Evolutionary conservation across 64 coral and sea anemone species (phyloP).

Genomic region (Montipora foliosa): DNA sequence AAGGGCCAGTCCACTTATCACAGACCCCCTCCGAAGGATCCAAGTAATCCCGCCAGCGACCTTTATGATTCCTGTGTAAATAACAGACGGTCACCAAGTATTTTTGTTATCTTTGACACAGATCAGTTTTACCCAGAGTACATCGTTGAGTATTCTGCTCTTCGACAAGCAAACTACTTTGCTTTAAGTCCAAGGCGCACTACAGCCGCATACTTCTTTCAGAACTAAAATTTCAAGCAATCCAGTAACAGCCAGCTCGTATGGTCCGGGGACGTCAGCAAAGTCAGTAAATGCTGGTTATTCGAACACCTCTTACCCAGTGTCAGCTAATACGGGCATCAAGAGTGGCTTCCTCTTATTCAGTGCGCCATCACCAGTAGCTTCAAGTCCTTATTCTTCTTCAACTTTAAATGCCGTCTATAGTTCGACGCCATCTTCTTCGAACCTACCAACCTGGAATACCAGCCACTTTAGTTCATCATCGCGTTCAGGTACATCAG

Average conservation of each 20-base stretch:
- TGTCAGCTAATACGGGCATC: too few species aligned
- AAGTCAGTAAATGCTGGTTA: too few species aligned
- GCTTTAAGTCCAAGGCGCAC: accelerated
- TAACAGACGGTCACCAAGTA: constrained; percentile 12
- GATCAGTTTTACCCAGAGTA: constrained; percentile 75
- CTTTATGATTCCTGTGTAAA: constrained; percentile 79
- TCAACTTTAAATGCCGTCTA: neutral
- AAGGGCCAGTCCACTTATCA: constrained; percentile 52
- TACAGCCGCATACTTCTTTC: too few species aligned
- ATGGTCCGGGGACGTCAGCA: too few species aligned
- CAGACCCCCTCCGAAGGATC: constrained; percentile 18
- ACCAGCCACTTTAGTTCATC: neutral
- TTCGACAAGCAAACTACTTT: too few species aligned
- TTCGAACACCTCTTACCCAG: too few species aligned
- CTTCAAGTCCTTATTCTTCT: neutral
- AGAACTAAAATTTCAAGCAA: too few species aligned
- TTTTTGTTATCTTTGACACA: constrained; percentile 82
- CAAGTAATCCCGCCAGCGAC: neutral
- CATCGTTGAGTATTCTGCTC: constrained; percentile 59
- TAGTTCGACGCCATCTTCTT: neutral
- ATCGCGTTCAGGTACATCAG: neutral
- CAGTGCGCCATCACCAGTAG: too few species aligned
- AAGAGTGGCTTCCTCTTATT: too few species aligned
- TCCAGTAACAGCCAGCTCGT: too few species aligned
- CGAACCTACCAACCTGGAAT: too few species aligned